Base-by-base conservation (phyloP, 2,888 invertebrate genomes). In the Petrophora chlorosata region DNA sequence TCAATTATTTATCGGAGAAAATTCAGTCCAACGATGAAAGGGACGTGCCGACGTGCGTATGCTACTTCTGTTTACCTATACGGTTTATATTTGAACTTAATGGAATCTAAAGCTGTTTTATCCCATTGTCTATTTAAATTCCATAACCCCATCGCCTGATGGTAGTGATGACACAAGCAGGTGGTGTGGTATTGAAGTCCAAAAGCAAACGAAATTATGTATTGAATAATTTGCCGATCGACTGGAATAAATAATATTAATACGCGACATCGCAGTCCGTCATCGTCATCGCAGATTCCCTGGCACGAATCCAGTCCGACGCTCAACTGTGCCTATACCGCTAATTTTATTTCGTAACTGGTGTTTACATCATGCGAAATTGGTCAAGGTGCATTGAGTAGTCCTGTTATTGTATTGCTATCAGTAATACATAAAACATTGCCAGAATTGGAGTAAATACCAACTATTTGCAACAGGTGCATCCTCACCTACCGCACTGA, bases 321-420 rank as follows among this genome's bases (percentile, higher is more conserved):
- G 67, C 58, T 64, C 60, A 59, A 61, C 62, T 70, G 63, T 72
- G 66, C 71, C n/a, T 69, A 79, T 79, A 75, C 61, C 70, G 79
- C 70, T 75, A 70, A 80, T 80, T 80, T 85, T 76, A 81, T 86
- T 85, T 81, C 75, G 79, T 82, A 82, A 85, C 79, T 71, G 70
- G 55, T 85, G 85, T 86, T 84, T 85, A 85, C 80, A 79, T 75
- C 70, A 61, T 63, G 70, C 75, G 73, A 76, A 79, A 79, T 53
- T 79, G 79, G 77, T 79, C 84, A 82, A 85, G 85, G 83, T 73
- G 60, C 60, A 53, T n/a, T 35, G 8, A 25, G n/a, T 12, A 15
- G 30, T 23, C 9, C 13, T 48, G 32, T 26, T 44, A 26, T 10
- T 28, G 19, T 34, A 34, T 25, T 10, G 15, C 15, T 29, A 2